phyloP scores from a whole-genome alignment of 2,888 invertebrate species.

The Dioctria linearis region DNA sequence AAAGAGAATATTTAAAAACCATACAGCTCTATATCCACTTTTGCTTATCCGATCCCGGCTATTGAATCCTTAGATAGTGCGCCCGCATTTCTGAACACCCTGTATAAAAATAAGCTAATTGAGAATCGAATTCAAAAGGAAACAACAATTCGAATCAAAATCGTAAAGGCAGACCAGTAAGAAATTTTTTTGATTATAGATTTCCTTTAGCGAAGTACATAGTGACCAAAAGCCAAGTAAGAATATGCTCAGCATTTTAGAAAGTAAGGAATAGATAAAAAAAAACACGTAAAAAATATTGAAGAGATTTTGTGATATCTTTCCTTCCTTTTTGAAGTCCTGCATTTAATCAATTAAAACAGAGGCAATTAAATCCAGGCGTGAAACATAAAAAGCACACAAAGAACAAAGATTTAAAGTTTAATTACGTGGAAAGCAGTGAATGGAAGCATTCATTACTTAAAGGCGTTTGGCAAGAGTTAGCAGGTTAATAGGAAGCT shows the following conservation, averaged over 20 bases:
- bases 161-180: conserved; percentile 10
- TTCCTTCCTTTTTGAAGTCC: conserved; percentile 46
- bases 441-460: conserved; percentile 16
- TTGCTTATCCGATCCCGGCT: too few relatives aligned
- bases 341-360: conserved; percentile 57
- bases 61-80: too few relatives aligned
- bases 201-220: conserved; percentile 33
- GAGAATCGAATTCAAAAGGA: too few relatives aligned
- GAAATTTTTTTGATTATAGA: conserved; percentile 37
- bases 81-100: too few relatives aligned
- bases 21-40: too few relatives aligned
- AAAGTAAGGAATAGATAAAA: conserved; percentile 47
- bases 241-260: conserved; percentile 31
- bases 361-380: conserved; percentile 58
- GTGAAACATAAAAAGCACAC: conserved; percentile 58
- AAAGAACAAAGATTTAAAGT: conserved; percentile 58
- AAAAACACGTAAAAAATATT: conserved; percentile 52
- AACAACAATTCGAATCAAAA: neutral
- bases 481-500: conserved; percentile 40
- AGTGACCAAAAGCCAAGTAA: conserved; percentile 54
- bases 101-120: too few relatives aligned
- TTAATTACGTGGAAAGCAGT: conserved; percentile 57
- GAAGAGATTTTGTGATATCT: conserved; percentile 42
- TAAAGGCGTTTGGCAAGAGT: neutral
- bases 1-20: too few relatives aligned